Evolutionary conservation across 2,888 invertebrate species (phyloP).

Genomic region (Dicyrtoma fusca): DNA sequence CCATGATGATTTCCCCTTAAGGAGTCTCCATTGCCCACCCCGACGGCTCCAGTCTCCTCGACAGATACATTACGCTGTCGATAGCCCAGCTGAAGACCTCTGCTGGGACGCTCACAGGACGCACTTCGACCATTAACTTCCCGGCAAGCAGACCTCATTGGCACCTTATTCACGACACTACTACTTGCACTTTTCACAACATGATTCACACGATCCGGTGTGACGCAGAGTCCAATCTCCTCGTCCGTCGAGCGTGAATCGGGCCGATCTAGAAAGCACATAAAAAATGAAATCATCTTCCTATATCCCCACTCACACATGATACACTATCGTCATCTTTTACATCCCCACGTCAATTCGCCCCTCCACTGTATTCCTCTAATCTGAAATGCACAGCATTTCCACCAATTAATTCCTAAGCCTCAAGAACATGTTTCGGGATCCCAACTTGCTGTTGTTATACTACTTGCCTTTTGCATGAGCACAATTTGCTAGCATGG

Average conservation of each 20-base stretch:
- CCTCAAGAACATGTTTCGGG: no score
- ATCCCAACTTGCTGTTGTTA: no score
- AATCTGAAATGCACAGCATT: no score
- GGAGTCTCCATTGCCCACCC: not conserved
- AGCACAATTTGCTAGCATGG: no score
- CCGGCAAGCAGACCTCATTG: constrained; percentile 42
- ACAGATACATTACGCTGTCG: constrained; percentile 19
- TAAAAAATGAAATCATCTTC: not conserved
- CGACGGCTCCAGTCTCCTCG: not conserved
- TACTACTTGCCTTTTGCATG: no score
- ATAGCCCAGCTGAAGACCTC: constrained; percentile 14
- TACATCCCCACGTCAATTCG: no score
- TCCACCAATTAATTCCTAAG: no score
- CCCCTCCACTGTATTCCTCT: no score
- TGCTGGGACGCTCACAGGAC: constrained; percentile 38
- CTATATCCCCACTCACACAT: not conserved
- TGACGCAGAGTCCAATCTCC: constrained; percentile 56
- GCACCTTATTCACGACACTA: constrained; percentile 19
- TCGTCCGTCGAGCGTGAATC: constrained; percentile 58
- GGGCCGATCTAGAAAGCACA: constrained; percentile 56
- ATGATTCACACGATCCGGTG: constrained; percentile 11
- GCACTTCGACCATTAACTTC: constrained; percentile 29
- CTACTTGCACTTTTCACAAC: constrained; percentile 13
- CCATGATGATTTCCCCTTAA: constrained; percentile 5
- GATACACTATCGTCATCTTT: no score